Evolutionary conservation across 2,113 vertebrate genomes (phyloP), one percentile per base, ranked within the genome.

Genomic region (Pluvianellus socialis): DNA sequence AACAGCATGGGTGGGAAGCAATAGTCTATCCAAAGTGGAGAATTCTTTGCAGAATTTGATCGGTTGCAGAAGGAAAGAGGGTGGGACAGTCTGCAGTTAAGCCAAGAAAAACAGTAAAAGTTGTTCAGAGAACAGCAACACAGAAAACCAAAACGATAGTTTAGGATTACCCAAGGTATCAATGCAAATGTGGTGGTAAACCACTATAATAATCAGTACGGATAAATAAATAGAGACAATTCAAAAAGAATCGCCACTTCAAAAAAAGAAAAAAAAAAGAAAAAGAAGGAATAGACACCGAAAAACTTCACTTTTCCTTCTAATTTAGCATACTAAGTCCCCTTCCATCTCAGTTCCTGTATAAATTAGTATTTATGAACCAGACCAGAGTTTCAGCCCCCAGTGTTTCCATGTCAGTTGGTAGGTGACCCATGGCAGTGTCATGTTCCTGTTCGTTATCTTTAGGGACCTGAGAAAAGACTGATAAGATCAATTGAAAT

Each of bases 1-100:
- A 92, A 90, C 59, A 93, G 55, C 82, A 95, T 72, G 92, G 89
- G 91, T 84, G 91, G 96, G 97, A 96, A 96, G 40, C 1, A 2
- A 77, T 28, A 80, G 33, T 81, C 79, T 87, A 56, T 56, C 86
- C 94, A 89, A 94, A 95, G 52, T 1, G 1, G 79, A 88, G 40
- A 84, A 94, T 89, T 94, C 68, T 75, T 66, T 90, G 66, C 35
- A 84, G 66, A 75, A 85, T 89, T 82, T 76, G 80, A 72, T 95
- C 76, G 32, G 49, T 42, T 91, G 52, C 88, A 95, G 83, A 95
- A 89, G 77, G 73, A 65, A 85, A 66, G 49, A 87, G 91, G 86
- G 95, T 84, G 94, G 96, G 52, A 49, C 22, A 45, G 49, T 12
- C 32, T 55, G 42, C 77, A 75, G 49, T 79, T 66, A 62, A 58